phyloP scores from a whole-genome alignment of 2,113 vertebrate species.

The Petroica traversi region DNA sequence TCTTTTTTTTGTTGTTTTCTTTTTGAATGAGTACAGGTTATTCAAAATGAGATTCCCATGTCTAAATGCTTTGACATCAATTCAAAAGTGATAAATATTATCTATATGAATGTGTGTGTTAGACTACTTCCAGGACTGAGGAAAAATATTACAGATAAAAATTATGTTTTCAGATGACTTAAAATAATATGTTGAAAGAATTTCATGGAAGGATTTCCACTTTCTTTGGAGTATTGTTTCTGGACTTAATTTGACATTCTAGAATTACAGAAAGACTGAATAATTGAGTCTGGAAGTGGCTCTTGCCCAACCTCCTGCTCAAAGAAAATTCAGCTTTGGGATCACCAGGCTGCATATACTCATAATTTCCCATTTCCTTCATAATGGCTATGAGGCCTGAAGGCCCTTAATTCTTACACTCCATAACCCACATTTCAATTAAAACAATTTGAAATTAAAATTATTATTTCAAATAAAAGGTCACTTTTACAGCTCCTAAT shows the following conservation, averaged over 20 bases:
- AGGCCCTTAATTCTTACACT: neutral
- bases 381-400: neutral
- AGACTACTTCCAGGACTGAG: neutral
- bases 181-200: neutral
- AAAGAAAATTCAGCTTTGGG: neutral
- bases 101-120: neutral
- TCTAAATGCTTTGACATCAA: neutral
- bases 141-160: neutral
- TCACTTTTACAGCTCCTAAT: constrained; percentile 21
- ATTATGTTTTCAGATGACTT: neutral
- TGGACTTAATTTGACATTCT: neutral
- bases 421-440: constrained; percentile 1
- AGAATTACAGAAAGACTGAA: neutral
- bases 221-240: neutral
- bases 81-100: neutral
- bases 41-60: neutral
- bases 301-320: neutral
- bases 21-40: neutral
- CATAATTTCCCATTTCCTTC: neutral
- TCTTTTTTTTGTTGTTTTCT: neutral
- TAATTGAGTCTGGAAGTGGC: neutral
- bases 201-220: neutral
- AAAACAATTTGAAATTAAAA: constrained; percentile 22
- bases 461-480: constrained; percentile 6
- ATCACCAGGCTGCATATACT: neutral